Conservation (phyloP, 2,113 vertebrate species). For the Meriones unguiculatus region DNA sequence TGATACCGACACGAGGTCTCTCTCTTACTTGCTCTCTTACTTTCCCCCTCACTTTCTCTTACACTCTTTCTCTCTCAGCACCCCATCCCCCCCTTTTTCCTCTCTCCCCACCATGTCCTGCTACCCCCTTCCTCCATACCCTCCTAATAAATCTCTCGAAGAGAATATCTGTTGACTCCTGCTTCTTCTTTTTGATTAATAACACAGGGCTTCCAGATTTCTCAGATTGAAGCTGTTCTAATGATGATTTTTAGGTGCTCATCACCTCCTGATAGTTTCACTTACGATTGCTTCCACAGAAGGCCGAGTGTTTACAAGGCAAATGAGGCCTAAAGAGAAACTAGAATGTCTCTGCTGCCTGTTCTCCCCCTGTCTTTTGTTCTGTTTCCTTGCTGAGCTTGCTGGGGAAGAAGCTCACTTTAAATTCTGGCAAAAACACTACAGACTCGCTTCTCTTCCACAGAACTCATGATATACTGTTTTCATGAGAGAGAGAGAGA, state of each 20-base stretch:
- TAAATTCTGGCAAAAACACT: constrained; percentile 11
- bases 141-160: no score
- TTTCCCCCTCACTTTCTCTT: no score
- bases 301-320: constrained; percentile 7
- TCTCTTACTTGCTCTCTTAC: no score
- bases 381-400: constrained; percentile 38
- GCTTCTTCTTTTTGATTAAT: no score
- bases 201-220: constrained; percentile 1
- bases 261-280: background rate
- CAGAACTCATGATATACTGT: background rate
- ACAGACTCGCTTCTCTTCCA: background rate
- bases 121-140: no score
- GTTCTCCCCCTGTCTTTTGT: background rate
- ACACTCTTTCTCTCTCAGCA: no score
- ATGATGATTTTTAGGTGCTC: constrained; percentile 11
- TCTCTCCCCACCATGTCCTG: no score
- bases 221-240: constrained; percentile 34
- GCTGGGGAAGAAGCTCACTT: constrained; percentile 10
- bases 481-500: no score
- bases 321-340: constrained; percentile 51
- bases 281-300: background rate
- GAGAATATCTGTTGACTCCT: no score
- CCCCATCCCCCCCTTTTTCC: no score
- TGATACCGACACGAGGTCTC: no score
- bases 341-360: background rate